Conservation (phyloP, 1,140 invertebrate species). For the Venturia canescens region DNA sequence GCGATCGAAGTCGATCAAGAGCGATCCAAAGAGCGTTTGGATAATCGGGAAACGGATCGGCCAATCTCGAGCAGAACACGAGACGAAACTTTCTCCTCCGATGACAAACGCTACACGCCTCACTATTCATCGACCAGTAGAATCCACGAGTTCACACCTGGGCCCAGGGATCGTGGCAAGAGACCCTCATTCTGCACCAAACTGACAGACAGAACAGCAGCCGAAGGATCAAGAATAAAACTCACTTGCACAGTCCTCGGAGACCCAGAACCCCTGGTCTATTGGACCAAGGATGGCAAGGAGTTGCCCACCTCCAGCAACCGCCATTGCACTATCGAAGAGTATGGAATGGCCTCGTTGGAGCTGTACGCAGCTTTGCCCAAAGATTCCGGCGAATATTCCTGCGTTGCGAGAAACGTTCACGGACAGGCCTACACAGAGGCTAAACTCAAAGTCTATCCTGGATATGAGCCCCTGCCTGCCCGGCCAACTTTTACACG, state of each 20-base stretch:
- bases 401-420: slow-evolving; percentile 85
- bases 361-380: slow-evolving; percentile 83
- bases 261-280: slow-evolving; percentile 86
- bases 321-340: slow-evolving; percentile 79
- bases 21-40: slow-evolving; percentile 33
- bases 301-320: slow-evolving; percentile 76
- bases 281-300: slow-evolving; percentile 89
- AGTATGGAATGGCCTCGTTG: slow-evolving; percentile 85
- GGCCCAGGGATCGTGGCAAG: slow-evolving; percentile 75
- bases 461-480: slow-evolving; percentile 83
- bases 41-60: slow-evolving; percentile 31
- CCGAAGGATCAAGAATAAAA: slow-evolving; percentile 84
- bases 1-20: slow-evolving; percentile 48
- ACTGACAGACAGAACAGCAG: slow-evolving; percentile 86
- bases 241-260: slow-evolving; percentile 92
- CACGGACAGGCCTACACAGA: slow-evolving; percentile 84
- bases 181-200: slow-evolving; percentile 90
- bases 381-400: slow-evolving; percentile 85
- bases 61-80: slow-evolving; percentile 47
- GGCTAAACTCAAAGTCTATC: slow-evolving; percentile 84
- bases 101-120: slow-evolving; percentile 45
- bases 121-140: slow-evolving; percentile 43
- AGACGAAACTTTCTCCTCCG: slow-evolving; percentile 49
- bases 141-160: slow-evolving; percentile 33
- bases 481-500: slow-evolving; percentile 84